These are phyloP conservation scores for Pachliopta kotzebuea DNA, from an alignment of 2,888 invertebrate genomes.

Conservation along the genomic window DNA sequence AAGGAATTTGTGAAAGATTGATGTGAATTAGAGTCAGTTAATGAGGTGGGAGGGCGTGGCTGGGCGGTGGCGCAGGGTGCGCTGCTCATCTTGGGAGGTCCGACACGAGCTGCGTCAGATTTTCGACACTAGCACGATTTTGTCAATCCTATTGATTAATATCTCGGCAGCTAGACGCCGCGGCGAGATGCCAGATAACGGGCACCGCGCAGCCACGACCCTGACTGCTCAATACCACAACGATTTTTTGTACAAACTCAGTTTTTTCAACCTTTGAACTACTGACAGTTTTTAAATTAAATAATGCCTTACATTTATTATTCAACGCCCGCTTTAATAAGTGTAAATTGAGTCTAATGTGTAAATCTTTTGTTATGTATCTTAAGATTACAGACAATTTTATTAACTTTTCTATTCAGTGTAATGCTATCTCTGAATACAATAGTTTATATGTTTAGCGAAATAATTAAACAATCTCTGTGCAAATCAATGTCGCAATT, in stretches of 20 bases:
- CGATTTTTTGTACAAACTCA: neutral
- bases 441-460: neutral
- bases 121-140: slow-evolving; percentile 78
- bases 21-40: slow-evolving; percentile 71
- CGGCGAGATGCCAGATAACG: slow-evolving; percentile 58
- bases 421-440: neutral
- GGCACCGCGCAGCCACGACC: slow-evolving; percentile 35
- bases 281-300: neutral
- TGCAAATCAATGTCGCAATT: too few species aligned
- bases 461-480: neutral
- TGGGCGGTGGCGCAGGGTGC: slow-evolving; percentile 62
- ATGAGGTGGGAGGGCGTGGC: slow-evolving; percentile 69
- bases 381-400: too few species aligned
- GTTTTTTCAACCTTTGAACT: neutral
- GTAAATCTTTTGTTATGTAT: neutral
- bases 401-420: too few species aligned
- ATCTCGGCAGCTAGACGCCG: slow-evolving; percentile 53
- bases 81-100: slow-evolving; percentile 75
- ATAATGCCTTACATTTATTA: neutral
- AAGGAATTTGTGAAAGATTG: slow-evolving; percentile 55
- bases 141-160: slow-evolving; percentile 74
- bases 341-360: neutral
- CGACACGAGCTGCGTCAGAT: slow-evolving; percentile 59
- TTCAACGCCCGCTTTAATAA: neutral
- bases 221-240: slow-evolving; percentile 35